Conservation (phyloP, 1,140 invertebrate species). For the Cydia pomonella region DNA sequence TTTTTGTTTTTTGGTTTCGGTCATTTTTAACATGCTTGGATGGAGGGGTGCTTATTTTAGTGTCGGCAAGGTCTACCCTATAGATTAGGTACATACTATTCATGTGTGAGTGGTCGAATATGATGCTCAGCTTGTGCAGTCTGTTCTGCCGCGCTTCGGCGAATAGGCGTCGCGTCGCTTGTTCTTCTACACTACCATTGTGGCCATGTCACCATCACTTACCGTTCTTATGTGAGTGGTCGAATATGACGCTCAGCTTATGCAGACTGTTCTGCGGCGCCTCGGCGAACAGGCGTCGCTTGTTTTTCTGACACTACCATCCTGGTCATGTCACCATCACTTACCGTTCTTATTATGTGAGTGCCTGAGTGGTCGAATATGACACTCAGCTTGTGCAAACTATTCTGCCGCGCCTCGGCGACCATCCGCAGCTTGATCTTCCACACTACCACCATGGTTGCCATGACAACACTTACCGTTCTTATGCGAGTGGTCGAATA, state of each 20-base stretch:
- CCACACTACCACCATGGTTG: too few relatives aligned
- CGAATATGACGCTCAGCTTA: constrained; percentile 74
- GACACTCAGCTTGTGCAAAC: too few relatives aligned
- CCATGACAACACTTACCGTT: constrained; percentile 47
- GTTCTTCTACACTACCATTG: constrained; percentile 72
- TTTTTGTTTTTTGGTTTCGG: too few relatives aligned
- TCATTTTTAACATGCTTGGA: too few relatives aligned
- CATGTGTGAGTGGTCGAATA: constrained; percentile 71
- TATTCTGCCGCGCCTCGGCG: too few relatives aligned
- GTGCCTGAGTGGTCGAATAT: too few relatives aligned
- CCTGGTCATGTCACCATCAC: constrained; percentile 55
- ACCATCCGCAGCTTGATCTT: too few relatives aligned
- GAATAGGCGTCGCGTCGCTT: constrained; percentile 66
- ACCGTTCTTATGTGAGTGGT: constrained; percentile 71
- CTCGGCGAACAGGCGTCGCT: constrained; percentile 67
- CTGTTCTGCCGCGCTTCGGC: constrained; percentile 72
- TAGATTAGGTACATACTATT: constrained; percentile 60
- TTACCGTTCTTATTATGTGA: too few relatives aligned
- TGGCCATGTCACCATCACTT: constrained; percentile 54
- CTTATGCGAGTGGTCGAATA: constrained; percentile 71
- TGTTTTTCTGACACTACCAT: constrained; percentile 74
- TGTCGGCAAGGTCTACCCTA: too few relatives aligned
- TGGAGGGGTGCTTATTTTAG: too few relatives aligned
- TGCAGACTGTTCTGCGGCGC: constrained; percentile 70
- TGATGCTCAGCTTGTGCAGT: constrained; percentile 72